phyloP scores from a whole-genome alignment of 2,113 vertebrate genomes.

The Aepyceros melampus region DNA sequence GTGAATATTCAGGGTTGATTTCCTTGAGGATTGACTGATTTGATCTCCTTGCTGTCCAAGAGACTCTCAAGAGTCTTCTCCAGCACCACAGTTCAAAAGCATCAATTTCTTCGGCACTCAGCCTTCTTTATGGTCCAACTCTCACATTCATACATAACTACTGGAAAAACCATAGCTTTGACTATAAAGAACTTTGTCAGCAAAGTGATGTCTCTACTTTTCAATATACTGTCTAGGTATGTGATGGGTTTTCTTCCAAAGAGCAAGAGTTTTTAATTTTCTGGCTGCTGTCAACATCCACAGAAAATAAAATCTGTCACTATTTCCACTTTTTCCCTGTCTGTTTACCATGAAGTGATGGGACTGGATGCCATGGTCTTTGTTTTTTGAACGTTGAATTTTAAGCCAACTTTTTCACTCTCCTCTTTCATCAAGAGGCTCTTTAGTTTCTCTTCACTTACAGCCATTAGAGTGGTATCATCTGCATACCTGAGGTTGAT shows the following conservation, averaged over 20 bases:
- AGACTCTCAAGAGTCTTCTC: not conserved
- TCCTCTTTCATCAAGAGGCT: not conserved
- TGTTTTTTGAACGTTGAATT: not conserved
- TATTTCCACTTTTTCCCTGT: not conserved
- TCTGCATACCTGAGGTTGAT: not conserved
- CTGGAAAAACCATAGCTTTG: not conserved
- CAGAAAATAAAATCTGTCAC: not conserved
- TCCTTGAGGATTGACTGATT: not conserved
- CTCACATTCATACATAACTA: not conserved
- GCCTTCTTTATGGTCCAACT: not conserved
- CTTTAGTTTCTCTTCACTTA: not conserved
- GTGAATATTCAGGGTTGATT: not conserved
- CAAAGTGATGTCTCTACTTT: not conserved
- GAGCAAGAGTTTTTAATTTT: not conserved
- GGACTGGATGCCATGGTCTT: not conserved
- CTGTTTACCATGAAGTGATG: not conserved
- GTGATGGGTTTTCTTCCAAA: not conserved
- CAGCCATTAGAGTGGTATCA: not conserved
- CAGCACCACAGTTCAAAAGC: not conserved
- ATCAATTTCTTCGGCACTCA: accelerated
- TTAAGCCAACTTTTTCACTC: not conserved
- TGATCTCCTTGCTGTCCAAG: not conserved
- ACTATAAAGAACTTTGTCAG: not conserved
- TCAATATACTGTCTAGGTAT: not conserved
- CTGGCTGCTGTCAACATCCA: not conserved